Conservation (phyloP, 2,113 vertebrate species). For the Calidris pugnax region DNA sequence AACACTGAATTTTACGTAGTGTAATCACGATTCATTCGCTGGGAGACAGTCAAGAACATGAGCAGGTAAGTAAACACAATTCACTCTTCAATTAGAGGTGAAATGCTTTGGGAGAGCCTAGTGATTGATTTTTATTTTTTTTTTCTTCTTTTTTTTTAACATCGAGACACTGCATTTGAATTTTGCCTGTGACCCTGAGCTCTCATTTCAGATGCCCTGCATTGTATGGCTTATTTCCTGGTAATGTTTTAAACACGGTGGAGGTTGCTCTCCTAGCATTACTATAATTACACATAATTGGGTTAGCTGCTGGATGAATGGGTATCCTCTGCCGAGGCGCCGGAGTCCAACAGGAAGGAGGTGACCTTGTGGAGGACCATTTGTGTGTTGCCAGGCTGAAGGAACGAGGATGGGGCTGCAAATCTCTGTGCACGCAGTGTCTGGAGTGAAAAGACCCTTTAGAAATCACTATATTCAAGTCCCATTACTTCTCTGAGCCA, state of each 20-base stretch:
- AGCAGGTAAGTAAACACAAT: constrained; percentile 36
- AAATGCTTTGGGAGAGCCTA: background rate
- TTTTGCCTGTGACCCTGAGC: background rate
- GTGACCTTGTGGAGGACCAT: background rate
- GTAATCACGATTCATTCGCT: background rate
- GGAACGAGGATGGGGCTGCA: background rate
- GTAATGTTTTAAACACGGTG: background rate
- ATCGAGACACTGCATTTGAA: background rate
- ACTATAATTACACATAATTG: background rate
- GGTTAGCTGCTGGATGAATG: background rate
- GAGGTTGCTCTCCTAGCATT: background rate
- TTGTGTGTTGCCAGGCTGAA: background rate
- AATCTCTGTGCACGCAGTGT: accelerated
- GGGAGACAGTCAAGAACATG: background rate
- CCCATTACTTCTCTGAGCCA: background rate
- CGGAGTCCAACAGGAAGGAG: background rate
- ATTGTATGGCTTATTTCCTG: background rate
- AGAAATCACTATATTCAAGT: background rate
- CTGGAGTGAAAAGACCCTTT: background rate
- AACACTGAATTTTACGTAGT: background rate
- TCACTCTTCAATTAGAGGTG: constrained; percentile 44
- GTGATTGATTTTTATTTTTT: background rate
- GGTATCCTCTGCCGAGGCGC: background rate
- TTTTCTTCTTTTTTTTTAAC: background rate
- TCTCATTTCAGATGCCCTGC: background rate